Evolutionary conservation across 1,140 invertebrate species (phyloP).

Genomic region (Rhopalosiphum maidis): DNA sequence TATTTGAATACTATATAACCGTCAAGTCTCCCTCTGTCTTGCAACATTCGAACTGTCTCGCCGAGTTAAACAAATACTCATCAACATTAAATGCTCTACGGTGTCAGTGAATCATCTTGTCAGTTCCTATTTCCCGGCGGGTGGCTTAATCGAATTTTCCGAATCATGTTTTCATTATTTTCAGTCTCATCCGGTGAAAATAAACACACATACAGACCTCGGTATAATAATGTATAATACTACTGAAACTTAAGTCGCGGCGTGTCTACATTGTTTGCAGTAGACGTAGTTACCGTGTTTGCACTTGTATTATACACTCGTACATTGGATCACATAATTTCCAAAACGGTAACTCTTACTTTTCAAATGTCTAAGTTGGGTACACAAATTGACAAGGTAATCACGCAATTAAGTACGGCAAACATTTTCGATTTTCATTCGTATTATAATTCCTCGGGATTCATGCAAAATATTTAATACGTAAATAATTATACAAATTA

Average conservation of each 20-base stretch:
- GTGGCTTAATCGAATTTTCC: not conserved
- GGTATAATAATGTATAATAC: not conserved
- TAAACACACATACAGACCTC: not conserved
- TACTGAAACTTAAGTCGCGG: no score
- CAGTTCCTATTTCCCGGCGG: not conserved
- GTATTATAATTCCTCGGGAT: not conserved
- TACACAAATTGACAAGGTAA: not conserved
- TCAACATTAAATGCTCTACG: not conserved
- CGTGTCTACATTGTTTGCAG: not conserved
- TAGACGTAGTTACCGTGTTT: not conserved
- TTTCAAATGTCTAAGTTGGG: not conserved
- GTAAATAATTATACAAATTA: not conserved
- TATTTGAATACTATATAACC: not conserved
- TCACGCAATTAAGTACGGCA: not conserved
- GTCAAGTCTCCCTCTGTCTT: not conserved
- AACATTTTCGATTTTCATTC: not conserved
- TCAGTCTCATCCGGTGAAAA: not conserved
- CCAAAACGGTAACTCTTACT: constrained; percentile 3
- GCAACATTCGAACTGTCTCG: not conserved
- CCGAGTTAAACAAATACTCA: not conserved
- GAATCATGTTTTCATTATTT: not conserved
- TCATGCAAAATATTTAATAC: not conserved
- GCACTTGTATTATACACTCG: not conserved
- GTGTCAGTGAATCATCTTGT: not conserved
- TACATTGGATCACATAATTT: not conserved